Conservation (phyloP, 1,140 invertebrate species). For the Bilobella aurantiaca region DNA sequence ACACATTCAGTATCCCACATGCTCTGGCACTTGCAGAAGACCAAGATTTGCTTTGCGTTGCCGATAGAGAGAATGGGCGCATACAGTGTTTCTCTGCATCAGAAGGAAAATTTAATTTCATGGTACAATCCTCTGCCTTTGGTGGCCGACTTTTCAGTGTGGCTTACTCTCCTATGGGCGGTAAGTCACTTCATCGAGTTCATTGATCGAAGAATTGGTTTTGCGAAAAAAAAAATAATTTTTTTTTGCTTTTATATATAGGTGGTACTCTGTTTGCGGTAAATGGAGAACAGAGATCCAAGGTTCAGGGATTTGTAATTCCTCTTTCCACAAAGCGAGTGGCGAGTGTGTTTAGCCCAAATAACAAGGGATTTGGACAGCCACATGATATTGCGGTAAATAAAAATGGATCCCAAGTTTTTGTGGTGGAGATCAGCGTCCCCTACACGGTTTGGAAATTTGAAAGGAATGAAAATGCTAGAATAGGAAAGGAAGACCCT, state of each 20-base stretch:
- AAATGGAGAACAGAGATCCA: constrained; percentile 40
- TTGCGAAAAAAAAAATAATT: neutral
- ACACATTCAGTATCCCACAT: constrained; percentile 32
- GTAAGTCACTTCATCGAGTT: constrained; percentile 35
- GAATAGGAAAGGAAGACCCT: constrained; percentile 29
- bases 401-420: constrained; percentile 55
- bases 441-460: constrained; percentile 56
- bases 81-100: constrained; percentile 61
- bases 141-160: constrained; percentile 58
- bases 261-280: constrained; percentile 45
- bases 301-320: constrained; percentile 56
- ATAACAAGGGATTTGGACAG: constrained; percentile 48
- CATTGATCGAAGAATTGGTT: constrained; percentile 17
- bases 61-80: constrained; percentile 83
- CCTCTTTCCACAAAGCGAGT: constrained; percentile 50
- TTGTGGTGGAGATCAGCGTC: constrained; percentile 58
- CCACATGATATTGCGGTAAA: constrained; percentile 67
- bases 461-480: constrained; percentile 35
- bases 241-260: constrained; percentile 26
- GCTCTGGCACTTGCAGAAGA: constrained; percentile 53
- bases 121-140: constrained; percentile 47
- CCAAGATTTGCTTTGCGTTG: constrained; percentile 64
- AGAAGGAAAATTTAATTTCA: constrained; percentile 49
- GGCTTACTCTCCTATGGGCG: constrained; percentile 48
- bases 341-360: constrained; percentile 51